Base-by-base conservation (phyloP, 2,797 vertebrate species). In the Denticeps clupeoides region DNA sequence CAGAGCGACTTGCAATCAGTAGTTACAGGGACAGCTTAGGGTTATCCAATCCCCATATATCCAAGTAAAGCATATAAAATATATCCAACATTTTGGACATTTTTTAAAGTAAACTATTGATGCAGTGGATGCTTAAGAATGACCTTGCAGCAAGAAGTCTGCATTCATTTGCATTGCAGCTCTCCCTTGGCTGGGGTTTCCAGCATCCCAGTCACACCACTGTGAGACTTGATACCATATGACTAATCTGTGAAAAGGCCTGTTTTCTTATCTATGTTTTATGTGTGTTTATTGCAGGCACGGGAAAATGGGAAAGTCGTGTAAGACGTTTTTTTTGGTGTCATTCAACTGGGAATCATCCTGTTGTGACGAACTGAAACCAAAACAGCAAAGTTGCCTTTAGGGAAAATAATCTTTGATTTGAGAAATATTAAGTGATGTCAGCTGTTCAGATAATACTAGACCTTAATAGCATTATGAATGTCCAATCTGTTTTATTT, bases 271-370 rank as follows among this genome's bases (percentile, higher is more conserved):
- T 3, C 16, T 5, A 2, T 33, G 32, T 38, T 5, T 38, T 9
- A n/a, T n/a, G n/a, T n/a, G 16, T 38, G 4, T 37, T 7, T 10
- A 3, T 38, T 38, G 8, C 70, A 80, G 80, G 78, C 73, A 21
- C 72, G 73, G 67, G 75, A 79, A 47, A 68, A 78, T 4, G 80
- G 78, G 51, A 82, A 75, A 68, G 75, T 80, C 47, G 78, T 82
- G 53, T 82, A 64, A 74, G 7, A 40, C 57, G 62, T 46, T 13
- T 18, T 5, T 18, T 53, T 7, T 3, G 55, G 35, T 19, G 9
- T 38, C 11, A 31, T 53, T 63, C 12, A 18, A 24, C 9, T 23
- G 13, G 25, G n/a, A 9, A 9, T 35, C 32, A 35, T 56, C 56
- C 42, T 46, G 53, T 3, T 12, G 12, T 45, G 19, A 60, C 62